Conservation (phyloP, 2,797 vertebrate species). For the Gymnothorax reevesii region DNA sequence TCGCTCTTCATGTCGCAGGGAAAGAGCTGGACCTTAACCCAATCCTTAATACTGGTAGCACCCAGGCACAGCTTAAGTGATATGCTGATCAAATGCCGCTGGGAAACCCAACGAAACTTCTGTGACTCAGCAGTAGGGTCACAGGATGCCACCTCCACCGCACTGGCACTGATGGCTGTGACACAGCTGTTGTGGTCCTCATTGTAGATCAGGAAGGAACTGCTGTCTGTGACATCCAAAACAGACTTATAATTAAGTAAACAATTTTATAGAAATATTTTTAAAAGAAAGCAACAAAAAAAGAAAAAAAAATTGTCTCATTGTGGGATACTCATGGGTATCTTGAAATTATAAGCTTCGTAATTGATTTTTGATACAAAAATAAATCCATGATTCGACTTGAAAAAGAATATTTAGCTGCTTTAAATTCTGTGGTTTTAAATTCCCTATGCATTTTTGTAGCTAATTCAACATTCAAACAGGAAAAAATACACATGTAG, state of each 20-base stretch:
- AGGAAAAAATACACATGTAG: no score
- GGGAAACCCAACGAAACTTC: slow-evolving; percentile 90
- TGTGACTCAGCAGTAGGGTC: slow-evolving; percentile 74
- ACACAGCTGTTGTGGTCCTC: slow-evolving; percentile 86
- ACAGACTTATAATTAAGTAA: neutral
- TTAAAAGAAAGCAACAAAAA: neutral
- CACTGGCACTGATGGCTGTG: slow-evolving; percentile 65
- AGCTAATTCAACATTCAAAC: no score
- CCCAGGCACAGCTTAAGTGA: slow-evolving; percentile 85
- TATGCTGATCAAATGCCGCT: slow-evolving; percentile 81
- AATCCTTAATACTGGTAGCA: slow-evolving; percentile 77
- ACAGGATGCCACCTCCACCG: slow-evolving; percentile 69
- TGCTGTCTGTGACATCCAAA: slow-evolving; percentile 69
- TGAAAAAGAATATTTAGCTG: neutral
- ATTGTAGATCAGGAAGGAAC: slow-evolving; percentile 89
- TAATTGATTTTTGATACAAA: neutral
- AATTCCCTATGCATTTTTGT: no score
- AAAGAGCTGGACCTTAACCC: slow-evolving; percentile 77
- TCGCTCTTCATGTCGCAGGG: slow-evolving; percentile 80
- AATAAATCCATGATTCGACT: neutral
- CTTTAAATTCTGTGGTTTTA: neutral
- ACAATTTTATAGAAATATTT: neutral
- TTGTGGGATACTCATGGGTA: neutral
- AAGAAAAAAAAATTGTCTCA: neutral
- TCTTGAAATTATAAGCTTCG: neutral